Conservation (phyloP, 2,888 invertebrate species). For the Philereme transversata region DNA sequence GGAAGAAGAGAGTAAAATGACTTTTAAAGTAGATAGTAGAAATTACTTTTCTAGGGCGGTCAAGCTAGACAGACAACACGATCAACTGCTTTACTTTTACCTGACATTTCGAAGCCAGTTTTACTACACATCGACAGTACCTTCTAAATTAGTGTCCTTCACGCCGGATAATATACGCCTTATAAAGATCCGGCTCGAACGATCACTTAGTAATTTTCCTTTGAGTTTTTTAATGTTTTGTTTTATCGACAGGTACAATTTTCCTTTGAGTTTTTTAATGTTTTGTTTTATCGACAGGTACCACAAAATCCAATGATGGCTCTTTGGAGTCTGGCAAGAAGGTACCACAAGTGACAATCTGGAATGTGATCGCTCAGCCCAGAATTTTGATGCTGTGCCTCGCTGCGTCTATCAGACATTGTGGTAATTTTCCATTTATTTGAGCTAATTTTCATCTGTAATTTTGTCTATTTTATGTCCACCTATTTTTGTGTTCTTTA, state of each 20-base stretch:
- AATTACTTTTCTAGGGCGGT: too few relatives aligned
- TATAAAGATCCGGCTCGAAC: constrained; percentile 1
- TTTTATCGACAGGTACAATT: constrained; percentile 42
- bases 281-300: constrained; percentile 41
- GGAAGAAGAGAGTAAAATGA: too few relatives aligned
- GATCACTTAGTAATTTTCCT: not conserved
- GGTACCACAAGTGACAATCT: constrained; percentile 85
- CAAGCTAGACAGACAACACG: too few relatives aligned
- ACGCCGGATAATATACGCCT: not conserved
- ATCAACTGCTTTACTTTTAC: too few relatives aligned
- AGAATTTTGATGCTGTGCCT: constrained; percentile 91
- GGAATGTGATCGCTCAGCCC: constrained; percentile 91
- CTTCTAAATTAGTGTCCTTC: not conserved
- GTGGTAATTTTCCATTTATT: constrained; percentile 80
- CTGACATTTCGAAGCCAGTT: too few relatives aligned
- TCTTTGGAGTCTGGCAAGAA: constrained; percentile 71
- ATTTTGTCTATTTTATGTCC: too few relatives aligned
- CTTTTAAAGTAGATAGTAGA: too few relatives aligned
- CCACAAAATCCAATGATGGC: constrained; percentile 60
- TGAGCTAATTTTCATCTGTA: too few relatives aligned
- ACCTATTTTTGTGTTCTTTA: too few relatives aligned
- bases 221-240: not conserved
- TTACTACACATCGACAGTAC: too few relatives aligned
- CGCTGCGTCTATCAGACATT: constrained; percentile 95
- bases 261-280: not conserved